Evolutionary conservation across 2,113 vertebrate species (phyloP).

Genomic region (Herpetotheres cachinnans): DNA sequence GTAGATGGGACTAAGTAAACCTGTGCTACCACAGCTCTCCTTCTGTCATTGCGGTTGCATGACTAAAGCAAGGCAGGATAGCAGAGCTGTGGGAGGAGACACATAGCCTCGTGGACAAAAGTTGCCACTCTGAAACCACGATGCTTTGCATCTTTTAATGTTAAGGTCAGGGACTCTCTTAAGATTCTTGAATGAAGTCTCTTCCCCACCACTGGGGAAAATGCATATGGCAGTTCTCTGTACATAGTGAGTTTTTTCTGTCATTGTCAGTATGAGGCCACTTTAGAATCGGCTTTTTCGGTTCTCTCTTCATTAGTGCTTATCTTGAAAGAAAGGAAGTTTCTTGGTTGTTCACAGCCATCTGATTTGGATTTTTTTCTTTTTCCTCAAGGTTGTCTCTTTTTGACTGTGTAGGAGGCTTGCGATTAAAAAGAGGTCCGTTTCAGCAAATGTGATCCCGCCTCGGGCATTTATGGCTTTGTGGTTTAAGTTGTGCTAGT

Average conservation of each 20-base stretch:
- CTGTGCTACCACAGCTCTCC: neutral
- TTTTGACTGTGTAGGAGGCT: neutral
- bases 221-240: neutral
- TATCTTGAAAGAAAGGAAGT: neutral
- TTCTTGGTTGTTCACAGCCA: neutral
- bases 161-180: neutral
- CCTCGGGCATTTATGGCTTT: neutral
- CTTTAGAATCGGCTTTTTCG: neutral
- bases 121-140: neutral
- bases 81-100: neutral
- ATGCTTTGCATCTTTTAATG: neutral
- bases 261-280: neutral
- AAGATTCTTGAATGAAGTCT: neutral
- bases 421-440: neutral
- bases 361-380: neutral
- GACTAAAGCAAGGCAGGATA: neutral
- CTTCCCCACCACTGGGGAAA: neutral
- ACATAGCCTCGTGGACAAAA: neutral
- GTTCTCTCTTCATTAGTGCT: neutral
- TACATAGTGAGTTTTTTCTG: neutral
- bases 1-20: neutral
- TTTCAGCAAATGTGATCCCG: neutral
- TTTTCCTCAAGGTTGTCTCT: neutral
- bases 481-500: neutral
- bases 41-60: neutral